These are phyloP conservation scores for Pediacus dermestoides DNA, from an alignment of 2,888 invertebrate genomes.

Conservation along the genomic window DNA sequence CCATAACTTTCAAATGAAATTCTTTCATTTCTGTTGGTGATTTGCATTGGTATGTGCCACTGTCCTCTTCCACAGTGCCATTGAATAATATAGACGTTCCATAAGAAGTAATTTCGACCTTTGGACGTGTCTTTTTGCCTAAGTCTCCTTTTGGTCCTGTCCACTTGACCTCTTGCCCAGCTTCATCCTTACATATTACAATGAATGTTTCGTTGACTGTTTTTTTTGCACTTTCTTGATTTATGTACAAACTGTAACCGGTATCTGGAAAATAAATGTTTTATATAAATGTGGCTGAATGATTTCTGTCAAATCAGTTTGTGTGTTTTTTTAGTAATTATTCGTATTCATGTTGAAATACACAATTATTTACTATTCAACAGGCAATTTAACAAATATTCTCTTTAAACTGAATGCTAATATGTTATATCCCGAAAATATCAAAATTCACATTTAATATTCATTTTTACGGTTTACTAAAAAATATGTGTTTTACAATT, in stretches of 20 bases:
- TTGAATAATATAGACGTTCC: constrained; percentile 43
- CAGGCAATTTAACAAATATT: no score
- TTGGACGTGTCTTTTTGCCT: constrained; percentile 33
- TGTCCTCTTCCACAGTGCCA: constrained; percentile 54
- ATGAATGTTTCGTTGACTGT: constrained; percentile 15
- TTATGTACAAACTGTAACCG: constrained; percentile 6
- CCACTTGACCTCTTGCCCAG: constrained; percentile 14
- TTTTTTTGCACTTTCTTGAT: constrained; percentile 12
- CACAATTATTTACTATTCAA: neutral
- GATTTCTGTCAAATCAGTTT: no score
- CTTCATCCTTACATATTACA: constrained; percentile 17
- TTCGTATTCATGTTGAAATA: no score
- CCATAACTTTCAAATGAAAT: constrained; percentile 33
- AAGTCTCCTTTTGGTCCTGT: constrained; percentile 20
- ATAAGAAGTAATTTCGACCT: constrained; percentile 32
- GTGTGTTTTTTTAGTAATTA: no score
- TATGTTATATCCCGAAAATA: no score
- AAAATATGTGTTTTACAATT: no score
- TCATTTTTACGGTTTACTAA: no score
- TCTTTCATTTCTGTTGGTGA: constrained; percentile 43
- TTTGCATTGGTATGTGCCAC: constrained; percentile 58
- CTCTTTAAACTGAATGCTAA: no score
- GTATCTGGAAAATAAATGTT: constrained; percentile 11
- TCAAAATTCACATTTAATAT: no score
- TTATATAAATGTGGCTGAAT: no score